These are phyloP conservation scores for Zophobas morio DNA, from an alignment of 1,140 invertebrate genomes.

Conservation along the genomic window DNA sequence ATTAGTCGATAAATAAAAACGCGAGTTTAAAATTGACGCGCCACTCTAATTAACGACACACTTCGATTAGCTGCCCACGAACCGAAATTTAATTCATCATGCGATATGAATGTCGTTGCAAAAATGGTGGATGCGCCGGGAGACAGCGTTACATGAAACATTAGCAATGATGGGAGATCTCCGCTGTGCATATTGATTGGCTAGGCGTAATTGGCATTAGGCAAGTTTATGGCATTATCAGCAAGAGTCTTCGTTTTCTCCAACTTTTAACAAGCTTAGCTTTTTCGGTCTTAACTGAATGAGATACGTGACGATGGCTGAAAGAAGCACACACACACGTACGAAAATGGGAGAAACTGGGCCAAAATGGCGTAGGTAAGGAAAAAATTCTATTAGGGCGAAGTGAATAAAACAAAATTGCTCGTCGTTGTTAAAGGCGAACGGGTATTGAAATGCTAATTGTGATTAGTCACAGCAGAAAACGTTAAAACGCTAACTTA, in stretches of 20 bases:
- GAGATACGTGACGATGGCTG: slow-evolving; percentile 13
- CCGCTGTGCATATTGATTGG: slow-evolving; percentile 12
- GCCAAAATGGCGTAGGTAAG: neutral
- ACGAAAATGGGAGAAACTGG: neutral
- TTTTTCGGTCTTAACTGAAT: slow-evolving; percentile 16
- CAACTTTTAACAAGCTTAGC: slow-evolving; percentile 22
- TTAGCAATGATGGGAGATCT: neutral
- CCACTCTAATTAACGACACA: no score
- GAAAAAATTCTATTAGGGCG: neutral
- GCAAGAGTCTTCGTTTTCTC: slow-evolving; percentile 23
- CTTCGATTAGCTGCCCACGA: no score
- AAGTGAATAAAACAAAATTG: no score
- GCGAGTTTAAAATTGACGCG: no score
- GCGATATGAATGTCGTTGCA: neutral
- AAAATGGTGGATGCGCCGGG: slow-evolving; percentile 10
- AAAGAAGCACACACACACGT: slow-evolving; percentile 11
- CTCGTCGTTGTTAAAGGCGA: no score
- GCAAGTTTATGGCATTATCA: slow-evolving; percentile 17
- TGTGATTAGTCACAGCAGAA: no score
- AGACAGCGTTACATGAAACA: neutral
- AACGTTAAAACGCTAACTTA: no score
- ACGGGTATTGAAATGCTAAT: no score
- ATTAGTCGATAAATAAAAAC: no score
- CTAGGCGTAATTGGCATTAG: slow-evolving; percentile 8
- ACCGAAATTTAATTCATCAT: no score